Conservation (phyloP, 2,113 vertebrate species). For the Tragelaphus buxtoni region DNA sequence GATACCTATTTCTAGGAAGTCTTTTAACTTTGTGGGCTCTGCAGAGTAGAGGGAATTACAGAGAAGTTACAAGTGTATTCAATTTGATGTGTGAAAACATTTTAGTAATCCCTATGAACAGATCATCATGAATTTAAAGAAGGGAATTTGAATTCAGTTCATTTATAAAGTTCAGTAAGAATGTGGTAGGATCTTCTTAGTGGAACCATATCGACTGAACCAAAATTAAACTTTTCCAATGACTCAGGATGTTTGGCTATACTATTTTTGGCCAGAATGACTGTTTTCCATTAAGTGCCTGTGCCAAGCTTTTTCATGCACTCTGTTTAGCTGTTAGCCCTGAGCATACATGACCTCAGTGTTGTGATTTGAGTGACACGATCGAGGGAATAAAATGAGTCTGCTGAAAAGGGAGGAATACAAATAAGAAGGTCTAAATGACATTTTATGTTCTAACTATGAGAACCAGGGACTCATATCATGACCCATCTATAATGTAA, state of each 20-base stretch:
- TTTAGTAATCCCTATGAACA: not conserved
- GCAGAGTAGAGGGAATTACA: not conserved
- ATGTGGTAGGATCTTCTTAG: not conserved
- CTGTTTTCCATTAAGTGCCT: not conserved
- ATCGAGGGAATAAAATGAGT: not conserved
- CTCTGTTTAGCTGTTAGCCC: not conserved
- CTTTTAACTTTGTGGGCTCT: not conserved
- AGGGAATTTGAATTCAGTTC: not conserved
- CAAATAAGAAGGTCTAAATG: not conserved
- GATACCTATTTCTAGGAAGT: not conserved
- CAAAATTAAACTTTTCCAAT: not conserved
- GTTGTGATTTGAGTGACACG: not conserved
- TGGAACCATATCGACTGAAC: not conserved
- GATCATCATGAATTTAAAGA: not conserved
- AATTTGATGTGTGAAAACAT: not conserved
- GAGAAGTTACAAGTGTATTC: not conserved
- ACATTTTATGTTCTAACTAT: not conserved
- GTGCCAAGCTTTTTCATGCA: not conserved
- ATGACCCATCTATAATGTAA: not conserved
- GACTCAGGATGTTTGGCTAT: not conserved
- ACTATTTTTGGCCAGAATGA: not conserved
- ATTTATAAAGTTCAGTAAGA: not conserved
- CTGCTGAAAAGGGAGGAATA: not conserved
- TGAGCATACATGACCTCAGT: not conserved
- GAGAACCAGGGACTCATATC: not conserved